Evolutionary conservation across 1,140 invertebrate species (phyloP), one percentile per base, ranked within the genome.

Genomic region (Dreissena polymorpha): DNA sequence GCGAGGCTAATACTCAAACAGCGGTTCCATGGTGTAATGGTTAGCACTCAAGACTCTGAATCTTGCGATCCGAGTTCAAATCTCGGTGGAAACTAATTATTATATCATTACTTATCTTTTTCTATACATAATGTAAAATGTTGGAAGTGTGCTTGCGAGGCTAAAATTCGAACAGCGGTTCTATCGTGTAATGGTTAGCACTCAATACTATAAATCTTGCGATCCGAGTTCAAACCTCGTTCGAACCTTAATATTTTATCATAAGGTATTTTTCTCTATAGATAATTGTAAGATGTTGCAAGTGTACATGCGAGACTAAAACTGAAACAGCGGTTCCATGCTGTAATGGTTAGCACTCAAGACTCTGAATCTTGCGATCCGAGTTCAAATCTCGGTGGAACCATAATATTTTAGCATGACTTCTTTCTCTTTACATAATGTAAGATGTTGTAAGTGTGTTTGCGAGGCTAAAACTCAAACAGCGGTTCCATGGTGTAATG

Each of bases 21-120:
- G 12, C 53, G 83, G 83, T 85, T 85, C 83, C 53, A 85, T 85
- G 83, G 83, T 85, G 83, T 85, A 85, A 85, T 85, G 83, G 83
- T 85, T 79, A 85, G 83, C 83, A 85, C 83, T 85, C 76, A 68
- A 76, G 83, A 85, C 83, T 84, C 75, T 84, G 83, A 84, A 84
- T 84, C 83, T 75, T 67, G 70, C 76, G 70, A 79, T 79, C 75
- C 76, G 69, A 84, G 75, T 84, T 85, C 83, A 85, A 85, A 80
- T 80, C 69, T 12, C 53, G 53, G 53, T 55, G 53, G 53, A 55
- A 55, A n/a, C 53, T 55, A 12, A n/a, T 12, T 18, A 18, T 18
- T 55, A 12, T 55, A 18, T 55, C 18, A 18, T 12, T 12, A 55
- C 18, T 55, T 12, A 18, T 55, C 12, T 55, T 12, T 18, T 12